Percentiles rank a stretch among this genome's conserved stretches.
Evolutionary conservation across 2,797 vertebrate species (phyloP).

Genomic region (Brachymystax lenok): DNA sequence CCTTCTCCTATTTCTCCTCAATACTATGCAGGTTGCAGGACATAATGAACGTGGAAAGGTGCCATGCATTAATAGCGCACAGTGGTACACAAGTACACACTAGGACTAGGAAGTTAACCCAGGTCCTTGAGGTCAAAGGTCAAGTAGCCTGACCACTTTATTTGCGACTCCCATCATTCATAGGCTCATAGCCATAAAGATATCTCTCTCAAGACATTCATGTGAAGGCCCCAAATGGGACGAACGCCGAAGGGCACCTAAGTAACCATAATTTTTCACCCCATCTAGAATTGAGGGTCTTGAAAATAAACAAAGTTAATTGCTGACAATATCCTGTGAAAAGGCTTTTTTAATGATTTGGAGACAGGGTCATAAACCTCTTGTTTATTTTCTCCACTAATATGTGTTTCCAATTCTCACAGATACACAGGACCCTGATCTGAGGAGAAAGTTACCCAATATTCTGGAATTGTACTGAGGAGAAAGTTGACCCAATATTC

Average conservation of each 20-base stretch:
- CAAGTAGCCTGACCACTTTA: background rate
- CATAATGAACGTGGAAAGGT: background rate
- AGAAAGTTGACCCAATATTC: too few species aligned
- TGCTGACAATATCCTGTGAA: background rate
- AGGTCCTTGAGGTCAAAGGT: background rate
- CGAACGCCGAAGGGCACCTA: background rate
- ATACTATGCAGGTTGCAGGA: background rate
- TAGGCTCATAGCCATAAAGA: background rate
- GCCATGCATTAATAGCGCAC: background rate
- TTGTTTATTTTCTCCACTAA: background rate
- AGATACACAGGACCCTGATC: constrained; percentile 6
- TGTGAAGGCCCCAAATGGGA: background rate
- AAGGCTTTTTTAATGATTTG: background rate
- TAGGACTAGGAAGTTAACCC: background rate
- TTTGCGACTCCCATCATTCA: background rate
- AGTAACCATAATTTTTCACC: constrained; percentile 6
- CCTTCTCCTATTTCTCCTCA: background rate
- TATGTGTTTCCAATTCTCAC: constrained; percentile 8
- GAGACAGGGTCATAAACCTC: background rate
- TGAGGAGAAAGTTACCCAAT: constrained; percentile 1
- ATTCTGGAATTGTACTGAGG: background rate
- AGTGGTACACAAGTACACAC: background rate
- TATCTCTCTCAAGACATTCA: background rate
- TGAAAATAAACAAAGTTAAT: background rate
- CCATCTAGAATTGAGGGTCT: background rate